Conservation (phyloP, 2,113 vertebrate species). For the Fregetta grallaria region DNA sequence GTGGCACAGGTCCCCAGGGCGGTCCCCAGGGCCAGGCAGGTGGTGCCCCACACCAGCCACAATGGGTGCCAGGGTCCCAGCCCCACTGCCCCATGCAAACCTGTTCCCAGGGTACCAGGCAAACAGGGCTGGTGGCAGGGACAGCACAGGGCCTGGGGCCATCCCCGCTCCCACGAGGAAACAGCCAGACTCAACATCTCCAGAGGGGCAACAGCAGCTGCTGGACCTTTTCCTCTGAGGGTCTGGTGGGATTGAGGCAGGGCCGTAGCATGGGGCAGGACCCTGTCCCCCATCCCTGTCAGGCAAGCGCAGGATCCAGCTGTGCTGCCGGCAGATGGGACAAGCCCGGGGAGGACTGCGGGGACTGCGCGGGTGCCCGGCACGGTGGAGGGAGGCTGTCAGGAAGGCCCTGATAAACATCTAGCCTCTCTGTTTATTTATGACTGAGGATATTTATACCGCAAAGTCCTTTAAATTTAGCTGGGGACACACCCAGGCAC, state of each 20-base stretch:
- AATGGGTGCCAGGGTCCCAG: not conserved
- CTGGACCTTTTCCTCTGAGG: not conserved
- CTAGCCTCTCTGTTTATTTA: constrained; percentile 53
- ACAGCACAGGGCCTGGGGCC: not conserved
- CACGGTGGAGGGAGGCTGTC: not conserved
- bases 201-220: not conserved
- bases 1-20: not conserved
- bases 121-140: not conserved
- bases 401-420: constrained; percentile 35
- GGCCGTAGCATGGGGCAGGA: not conserved
- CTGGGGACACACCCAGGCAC: constrained; percentile 48
- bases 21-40: not conserved
- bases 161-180: not conserved
- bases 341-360: fast-evolving
- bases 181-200: not conserved
- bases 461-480: constrained; percentile 54
- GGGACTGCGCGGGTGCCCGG: fast-evolving
- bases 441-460: constrained; percentile 35
- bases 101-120: not conserved
- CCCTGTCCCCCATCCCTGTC: fast-evolving
- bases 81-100: not conserved
- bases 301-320: not conserved
- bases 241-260: not conserved
- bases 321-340: not conserved
- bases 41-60: not conserved